phyloP scores from a whole-genome alignment of 1,140 invertebrate genomes.

The Melipona quadrifasciata region DNA sequence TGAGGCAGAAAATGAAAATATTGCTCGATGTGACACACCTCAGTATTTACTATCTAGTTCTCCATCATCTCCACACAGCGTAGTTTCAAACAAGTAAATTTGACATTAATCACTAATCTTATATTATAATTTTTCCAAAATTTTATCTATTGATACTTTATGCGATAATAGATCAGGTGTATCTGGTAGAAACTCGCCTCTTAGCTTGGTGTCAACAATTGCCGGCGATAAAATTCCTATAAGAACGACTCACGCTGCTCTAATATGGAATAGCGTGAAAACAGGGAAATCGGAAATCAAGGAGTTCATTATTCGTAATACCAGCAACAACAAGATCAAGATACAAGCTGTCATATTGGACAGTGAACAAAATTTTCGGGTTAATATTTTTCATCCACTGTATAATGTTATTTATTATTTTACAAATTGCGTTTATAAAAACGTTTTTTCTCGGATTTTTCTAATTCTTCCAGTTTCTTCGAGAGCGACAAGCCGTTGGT shows the following conservation, averaged over 20 bases:
- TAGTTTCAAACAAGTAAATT: constrained; percentile 70
- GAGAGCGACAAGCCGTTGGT: constrained; percentile 71
- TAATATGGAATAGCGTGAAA: constrained; percentile 82
- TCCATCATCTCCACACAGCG: constrained; percentile 76
- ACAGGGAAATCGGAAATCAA: constrained; percentile 79
- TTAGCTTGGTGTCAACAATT: constrained; percentile 73
- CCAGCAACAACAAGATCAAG: constrained; percentile 80
- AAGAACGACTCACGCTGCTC: constrained; percentile 78
- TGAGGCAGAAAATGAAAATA: constrained; percentile 62
- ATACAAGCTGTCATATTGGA: constrained; percentile 78
- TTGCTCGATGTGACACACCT: constrained; percentile 74
- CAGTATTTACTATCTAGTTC: constrained; percentile 63
- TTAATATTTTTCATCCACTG: constrained; percentile 43
- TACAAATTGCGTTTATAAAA: not conserved
- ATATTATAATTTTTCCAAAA: not conserved
- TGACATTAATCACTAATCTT: not conserved
- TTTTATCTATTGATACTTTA: not conserved
- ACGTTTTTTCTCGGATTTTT: not conserved
- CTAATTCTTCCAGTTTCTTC: constrained; percentile 71
- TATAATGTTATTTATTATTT: not conserved
- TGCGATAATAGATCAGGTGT: constrained; percentile 63
- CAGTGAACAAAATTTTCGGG: constrained; percentile 76
- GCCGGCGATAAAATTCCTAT: constrained; percentile 78
- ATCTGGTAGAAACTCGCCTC: constrained; percentile 76
- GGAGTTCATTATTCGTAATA: constrained; percentile 81